Base-by-base conservation (phyloP, 2,888 invertebrate genomes). In the Meiosimyza decipiens region DNA sequence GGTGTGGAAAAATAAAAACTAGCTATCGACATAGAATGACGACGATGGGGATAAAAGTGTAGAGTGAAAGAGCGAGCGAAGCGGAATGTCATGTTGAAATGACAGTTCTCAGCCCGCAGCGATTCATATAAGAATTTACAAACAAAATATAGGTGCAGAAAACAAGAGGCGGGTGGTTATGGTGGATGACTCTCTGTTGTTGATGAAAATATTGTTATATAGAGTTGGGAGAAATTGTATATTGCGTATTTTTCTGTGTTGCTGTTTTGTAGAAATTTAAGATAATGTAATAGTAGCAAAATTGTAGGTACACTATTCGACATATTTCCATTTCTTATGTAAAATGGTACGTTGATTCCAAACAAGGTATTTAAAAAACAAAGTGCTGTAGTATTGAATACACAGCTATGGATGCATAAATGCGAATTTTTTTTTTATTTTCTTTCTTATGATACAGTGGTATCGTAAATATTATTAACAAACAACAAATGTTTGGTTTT, bases 1-100 rank as follows among this genome's bases (percentile, higher is more conserved):
- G 15, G 49, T 18, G 59, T 50, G 28, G 1, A 60, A 68, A 55
- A 51, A 52, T 52, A 70, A 54, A 62, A 63, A 18, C 33, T 49
- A 52, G 59, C 68, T 69, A 51, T n/a, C 28, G 54, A 40, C 7
- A 40, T 9, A 6, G 40, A 40, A 40, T 40, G 40, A 40, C 40
- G 40, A 40, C 40, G 40, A 6, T 51, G 47, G 69, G 52, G 70
- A n/a, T 9, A 59, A 2, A 22, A 13, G 28, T n/a, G 4, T 5
- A 3, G 15, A 15, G 51, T 60, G 69, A 49, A 15, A 69, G 12
- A 54, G 40, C 4, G 68, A 69, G 59, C 18, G 28, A 57, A 60
- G 16, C 28, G 47, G 47, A 67, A 69, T 47, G 59, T 63, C 62
- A 52, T 54, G 47, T 54, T 49, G n/a, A 47, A 70, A 54, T 69